Base-by-base conservation (phyloP, 2,113 vertebrate species). In the Hirundichthys speculiger region DNA sequence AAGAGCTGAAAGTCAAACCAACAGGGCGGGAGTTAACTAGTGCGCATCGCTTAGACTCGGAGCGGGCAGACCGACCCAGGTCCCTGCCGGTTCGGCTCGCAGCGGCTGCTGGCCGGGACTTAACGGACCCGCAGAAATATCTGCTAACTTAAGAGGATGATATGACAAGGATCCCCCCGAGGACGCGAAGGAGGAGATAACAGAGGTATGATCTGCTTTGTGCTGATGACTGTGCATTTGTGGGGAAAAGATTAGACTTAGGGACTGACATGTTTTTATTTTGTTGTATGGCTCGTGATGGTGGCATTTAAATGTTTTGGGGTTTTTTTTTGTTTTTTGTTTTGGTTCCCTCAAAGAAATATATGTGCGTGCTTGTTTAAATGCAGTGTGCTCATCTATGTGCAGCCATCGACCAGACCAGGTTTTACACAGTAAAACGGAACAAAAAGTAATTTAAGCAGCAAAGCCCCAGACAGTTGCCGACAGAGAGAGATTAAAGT, bases 401-500 rank as follows among this genome's bases (percentile, higher is more conserved):
- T 30, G 51, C 24, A 45, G 34, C 21, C 40, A 42, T 42, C 30
- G 11, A 34, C 30, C 30, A 73, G 69, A 73, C 14, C 62, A 20
- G 39, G 49, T 62, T 45, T 65, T 40, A 53, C 18, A 16, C 64
- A 50, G 39, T 3, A 6, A 22, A 45, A 30, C 27, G 18, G 22
- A 38, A 39, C 1, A 38, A 48, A 63, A 68, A 79, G 77, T 68
- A 48, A 73, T 86, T 76, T 56, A 57, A 79, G 47, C 41, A 73
- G 52, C 48, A 49, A 73, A 70, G 61, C 70, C 76, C 68, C 50
- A 59, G 80, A 79, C 74, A 85, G 79, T 84, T 82, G 46, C 64
- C 64, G 18, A 19, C 65, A 56, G 64, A 50, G 62, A 73, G 77
- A 85, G 82, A 88, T 90, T 86, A 83, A 86, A 86, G 80, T 75